Evolutionary conservation across 2,797 vertebrate genomes (phyloP), one percentile per base, ranked within the genome.

Genomic region (Petrocephalus schoutedeni): DNA sequence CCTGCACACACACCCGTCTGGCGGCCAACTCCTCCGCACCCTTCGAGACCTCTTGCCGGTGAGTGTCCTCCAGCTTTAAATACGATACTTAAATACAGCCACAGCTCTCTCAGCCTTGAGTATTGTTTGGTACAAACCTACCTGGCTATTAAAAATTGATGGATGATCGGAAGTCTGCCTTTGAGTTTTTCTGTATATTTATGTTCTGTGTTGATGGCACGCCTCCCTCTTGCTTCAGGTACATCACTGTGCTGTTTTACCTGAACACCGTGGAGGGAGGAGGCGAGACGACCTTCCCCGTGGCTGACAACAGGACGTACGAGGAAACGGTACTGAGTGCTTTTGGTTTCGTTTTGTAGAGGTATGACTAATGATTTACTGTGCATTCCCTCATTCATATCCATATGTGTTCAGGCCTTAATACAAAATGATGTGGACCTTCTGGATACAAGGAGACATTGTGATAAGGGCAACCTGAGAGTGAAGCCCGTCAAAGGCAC

Each of bases 1-100:
- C 97, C 90, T 99, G 98, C 94, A 97, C 97, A 67, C 98, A 99
- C 92, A 99, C 98, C 0, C 97, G 97, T 86, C 95, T 98, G 10
- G 96, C 97, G 0, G 95, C 95, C 88, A 99, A 99, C 67, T 96
- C 96, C 87, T 97, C 97, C 0, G 95, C 97, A 41, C 97, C 98
- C 28, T 99, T 99, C 71, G 98, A 99, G 94, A 99, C 98, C 0
- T 99, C 98, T 9, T 99, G 98, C 94, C 97, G 98, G 98, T 98
- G 93, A 96, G 95, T 77, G 3, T 23, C 41, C 61, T 0, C 16
- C 2, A 51, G 16, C 41, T 45, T 41, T 41, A 45, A 45, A 45
- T 45, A 45, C 1, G 41, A 5, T 28, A 14, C 23, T 14, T 6
- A 67, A 14, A 67, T 14, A 67, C 28, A 67, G 64, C 64, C 28